phyloP scores from a whole-genome alignment of 2,797 vertebrate species.

The Cetoscarus ocellatus region DNA sequence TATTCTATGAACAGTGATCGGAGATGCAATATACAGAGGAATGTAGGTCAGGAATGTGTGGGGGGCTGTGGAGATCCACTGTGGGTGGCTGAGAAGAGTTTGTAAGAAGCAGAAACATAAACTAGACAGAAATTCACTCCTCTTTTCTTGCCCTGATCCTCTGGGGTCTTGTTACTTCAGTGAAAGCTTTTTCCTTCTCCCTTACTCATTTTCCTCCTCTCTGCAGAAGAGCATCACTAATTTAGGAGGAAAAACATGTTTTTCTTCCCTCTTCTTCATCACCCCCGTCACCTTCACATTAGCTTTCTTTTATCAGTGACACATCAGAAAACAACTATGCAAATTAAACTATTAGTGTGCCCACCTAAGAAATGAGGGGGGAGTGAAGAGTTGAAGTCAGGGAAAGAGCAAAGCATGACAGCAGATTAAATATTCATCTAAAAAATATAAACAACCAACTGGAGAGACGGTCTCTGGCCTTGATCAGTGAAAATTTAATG shows the following conservation, averaged over 20 bases:
- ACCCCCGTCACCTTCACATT: background rate
- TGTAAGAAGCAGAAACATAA: slow-evolving; percentile 38
- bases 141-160: slow-evolving; percentile 46
- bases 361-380: slow-evolving; percentile 2
- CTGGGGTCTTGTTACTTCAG: slow-evolving; percentile 44
- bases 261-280: background rate
- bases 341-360: slow-evolving; percentile 14
- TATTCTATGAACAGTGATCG: slow-evolving; percentile 45
- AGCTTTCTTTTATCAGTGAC: slow-evolving; percentile 27
- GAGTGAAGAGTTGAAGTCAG: slow-evolving; percentile 14
- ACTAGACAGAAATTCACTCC: slow-evolving; percentile 32
- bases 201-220: slow-evolving; percentile 18
- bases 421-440: slow-evolving; percentile 50
- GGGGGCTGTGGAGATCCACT: slow-evolving; percentile 38
- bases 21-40: slow-evolving; percentile 46
- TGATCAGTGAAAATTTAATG: slow-evolving; percentile 50
- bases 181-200: slow-evolving; percentile 18
- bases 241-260: slow-evolving; percentile 12
- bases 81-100: slow-evolving; percentile 52
- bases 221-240: slow-evolving; percentile 28
- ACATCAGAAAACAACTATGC: slow-evolving; percentile 10
- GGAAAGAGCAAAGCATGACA: background rate
- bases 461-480: slow-evolving; percentile 29
- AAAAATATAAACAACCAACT: slow-evolving; percentile 28
- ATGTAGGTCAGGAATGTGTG: slow-evolving; percentile 71